These are phyloP conservation scores for Rhombomys opimus DNA, from an alignment of 2,113 vertebrate genomes.

Conservation along the genomic window DNA sequence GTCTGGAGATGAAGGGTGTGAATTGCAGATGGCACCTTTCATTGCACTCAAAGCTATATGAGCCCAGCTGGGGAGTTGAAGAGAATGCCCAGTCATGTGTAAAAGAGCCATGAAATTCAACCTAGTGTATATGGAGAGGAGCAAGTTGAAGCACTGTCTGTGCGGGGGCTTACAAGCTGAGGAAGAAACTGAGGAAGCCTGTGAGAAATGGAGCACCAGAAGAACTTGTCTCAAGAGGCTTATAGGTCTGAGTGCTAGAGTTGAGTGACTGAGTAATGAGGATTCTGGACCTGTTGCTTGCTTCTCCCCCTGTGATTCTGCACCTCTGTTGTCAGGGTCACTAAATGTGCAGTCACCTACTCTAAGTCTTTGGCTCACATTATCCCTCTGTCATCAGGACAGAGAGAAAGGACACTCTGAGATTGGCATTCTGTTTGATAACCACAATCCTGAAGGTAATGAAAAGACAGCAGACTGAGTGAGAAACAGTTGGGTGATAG, in stretches of 20 bases:
- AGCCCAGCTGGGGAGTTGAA: neutral
- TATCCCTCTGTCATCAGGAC: neutral
- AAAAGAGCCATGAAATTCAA: neutral
- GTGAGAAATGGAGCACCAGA: neutral
- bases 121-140: neutral
- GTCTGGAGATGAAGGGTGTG: neutral
- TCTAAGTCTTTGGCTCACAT: neutral
- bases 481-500: neutral
- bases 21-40: neutral
- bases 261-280: neutral
- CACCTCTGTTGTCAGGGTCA: accelerated
- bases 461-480: neutral
- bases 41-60: neutral
- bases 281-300: no score
- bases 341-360: neutral
- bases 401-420: neutral
- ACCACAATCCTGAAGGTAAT: neutral
- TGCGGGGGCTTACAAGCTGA: accelerated
- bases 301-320: accelerated
- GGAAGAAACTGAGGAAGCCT: neutral
- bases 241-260: no score
- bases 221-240: no score
- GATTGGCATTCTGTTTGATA: neutral
- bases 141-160: no score
- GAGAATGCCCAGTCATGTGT: neutral